Evolutionary conservation across 2,888 invertebrate genomes (phyloP).

Genomic region (Phaedon cochleariae): DNA sequence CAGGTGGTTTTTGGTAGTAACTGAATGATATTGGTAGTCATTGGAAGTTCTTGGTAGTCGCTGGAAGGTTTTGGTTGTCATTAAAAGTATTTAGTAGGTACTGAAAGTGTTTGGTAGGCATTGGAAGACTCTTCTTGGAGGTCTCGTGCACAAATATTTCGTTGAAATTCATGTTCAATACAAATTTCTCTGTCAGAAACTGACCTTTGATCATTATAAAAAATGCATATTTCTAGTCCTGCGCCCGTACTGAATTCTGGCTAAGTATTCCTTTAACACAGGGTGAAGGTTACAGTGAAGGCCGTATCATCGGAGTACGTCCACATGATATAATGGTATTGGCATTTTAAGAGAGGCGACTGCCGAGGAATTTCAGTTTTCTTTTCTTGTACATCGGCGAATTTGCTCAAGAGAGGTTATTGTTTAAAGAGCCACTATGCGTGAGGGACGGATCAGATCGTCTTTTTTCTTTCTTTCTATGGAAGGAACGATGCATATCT

Average conservation of each 20-base stretch:
- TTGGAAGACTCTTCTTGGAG: no score
- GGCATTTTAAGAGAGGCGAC: conserved; percentile 36
- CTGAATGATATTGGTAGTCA: no score
- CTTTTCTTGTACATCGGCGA: conserved; percentile 24
- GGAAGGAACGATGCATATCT: conserved; percentile 12
- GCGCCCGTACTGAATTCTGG: conserved; percentile 23
- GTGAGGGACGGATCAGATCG: neutral
- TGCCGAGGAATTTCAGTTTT: conserved; percentile 17
- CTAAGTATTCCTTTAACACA: conserved; percentile 11
- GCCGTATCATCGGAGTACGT: conserved; percentile 34
- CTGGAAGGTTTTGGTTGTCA: no score
- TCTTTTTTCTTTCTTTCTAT: conserved; percentile 12
- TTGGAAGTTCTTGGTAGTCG: no score
- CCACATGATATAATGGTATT: conserved; percentile 35
- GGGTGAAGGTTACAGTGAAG: conserved; percentile 35
- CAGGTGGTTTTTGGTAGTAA: no score
- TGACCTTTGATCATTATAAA: no score
- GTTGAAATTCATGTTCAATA: no score
- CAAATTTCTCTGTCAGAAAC: no score
- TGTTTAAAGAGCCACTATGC: conserved; percentile 9
- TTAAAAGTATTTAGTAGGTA: no score
- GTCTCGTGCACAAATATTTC: no score
- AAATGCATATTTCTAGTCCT: no score
- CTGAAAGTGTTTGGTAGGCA: no score
- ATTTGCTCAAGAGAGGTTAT: conserved; percentile 8